Evolutionary conservation across 2,113 vertebrate genomes (phyloP).

Genomic region (Campylomormyrus tamandua): DNA sequence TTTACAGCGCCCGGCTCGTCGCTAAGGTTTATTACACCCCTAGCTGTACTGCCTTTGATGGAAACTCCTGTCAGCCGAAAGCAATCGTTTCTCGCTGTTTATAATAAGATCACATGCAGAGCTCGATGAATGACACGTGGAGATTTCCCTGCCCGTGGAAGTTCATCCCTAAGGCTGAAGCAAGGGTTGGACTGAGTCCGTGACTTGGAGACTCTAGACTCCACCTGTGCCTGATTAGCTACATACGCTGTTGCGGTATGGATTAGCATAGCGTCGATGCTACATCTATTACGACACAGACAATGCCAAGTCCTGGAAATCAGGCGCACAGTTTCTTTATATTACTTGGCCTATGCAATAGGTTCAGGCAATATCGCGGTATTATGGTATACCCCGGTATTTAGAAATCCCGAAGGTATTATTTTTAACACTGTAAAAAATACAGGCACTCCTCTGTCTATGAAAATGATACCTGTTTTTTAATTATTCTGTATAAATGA

Average conservation of each 20-base stretch:
- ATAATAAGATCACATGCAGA: background rate
- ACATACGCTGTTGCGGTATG: background rate
- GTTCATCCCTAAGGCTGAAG: background rate
- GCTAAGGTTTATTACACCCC: background rate
- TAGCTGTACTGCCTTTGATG: background rate
- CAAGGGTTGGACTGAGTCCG: background rate
- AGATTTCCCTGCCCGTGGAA: background rate
- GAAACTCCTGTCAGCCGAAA: background rate
- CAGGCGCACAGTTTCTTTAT: background rate
- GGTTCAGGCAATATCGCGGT: background rate
- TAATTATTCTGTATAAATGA: too few species aligned
- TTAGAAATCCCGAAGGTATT: too few species aligned
- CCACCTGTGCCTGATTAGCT: background rate
- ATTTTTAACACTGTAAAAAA: too few species aligned
- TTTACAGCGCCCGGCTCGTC: background rate
- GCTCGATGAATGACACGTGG: background rate
- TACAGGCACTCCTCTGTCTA: too few species aligned
- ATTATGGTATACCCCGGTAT: too few species aligned
- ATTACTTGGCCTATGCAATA: background rate
- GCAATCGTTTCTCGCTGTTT: background rate
- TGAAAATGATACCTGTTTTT: too few species aligned
- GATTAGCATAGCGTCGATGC: background rate
- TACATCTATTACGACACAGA: background rate
- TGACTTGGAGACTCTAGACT: background rate
- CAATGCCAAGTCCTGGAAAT: background rate